These are phyloP conservation scores for Cinara cedri DNA, from an alignment of 2,888 invertebrate genomes.

Conservation along the genomic window DNA sequence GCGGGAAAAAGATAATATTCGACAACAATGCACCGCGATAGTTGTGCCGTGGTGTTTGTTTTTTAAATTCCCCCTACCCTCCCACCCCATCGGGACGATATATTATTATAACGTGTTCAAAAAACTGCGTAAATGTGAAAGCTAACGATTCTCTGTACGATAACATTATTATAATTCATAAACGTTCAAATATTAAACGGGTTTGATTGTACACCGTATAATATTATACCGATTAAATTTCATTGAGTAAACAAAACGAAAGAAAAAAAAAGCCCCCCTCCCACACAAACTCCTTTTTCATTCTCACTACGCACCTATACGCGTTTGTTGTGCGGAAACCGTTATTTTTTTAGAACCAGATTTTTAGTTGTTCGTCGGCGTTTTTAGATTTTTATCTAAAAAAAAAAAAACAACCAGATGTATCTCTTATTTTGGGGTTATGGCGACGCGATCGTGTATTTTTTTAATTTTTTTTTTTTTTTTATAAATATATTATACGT, in stretches of 20 bases:
- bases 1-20: too few species aligned
- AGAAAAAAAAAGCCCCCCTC: background rate
- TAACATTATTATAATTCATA: background rate
- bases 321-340: constrained; percentile 9
- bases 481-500: background rate
- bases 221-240: constrained; percentile 20
- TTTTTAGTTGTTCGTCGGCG: background rate
- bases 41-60: too few species aligned
- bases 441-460: too few species aligned
- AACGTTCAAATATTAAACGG: constrained; percentile 19
- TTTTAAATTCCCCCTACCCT: too few species aligned
- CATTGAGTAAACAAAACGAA: constrained; percentile 4
- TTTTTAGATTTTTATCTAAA: constrained; percentile 16
- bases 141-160: too few species aligned
- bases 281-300: background rate
- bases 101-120: too few species aligned
- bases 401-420: background rate
- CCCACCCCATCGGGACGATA: too few species aligned
- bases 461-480: background rate
- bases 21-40: too few species aligned
- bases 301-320: background rate
- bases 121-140: too few species aligned
- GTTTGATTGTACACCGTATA: background rate
- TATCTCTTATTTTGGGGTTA: background rate
- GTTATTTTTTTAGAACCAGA: constrained; percentile 26